Percentiles rank a stretch among this genome's conserved stretches.
Evolutionary conservation across 2,797 vertebrate species (phyloP).

Genomic region (Kryptolebias ocellatus): DNA sequence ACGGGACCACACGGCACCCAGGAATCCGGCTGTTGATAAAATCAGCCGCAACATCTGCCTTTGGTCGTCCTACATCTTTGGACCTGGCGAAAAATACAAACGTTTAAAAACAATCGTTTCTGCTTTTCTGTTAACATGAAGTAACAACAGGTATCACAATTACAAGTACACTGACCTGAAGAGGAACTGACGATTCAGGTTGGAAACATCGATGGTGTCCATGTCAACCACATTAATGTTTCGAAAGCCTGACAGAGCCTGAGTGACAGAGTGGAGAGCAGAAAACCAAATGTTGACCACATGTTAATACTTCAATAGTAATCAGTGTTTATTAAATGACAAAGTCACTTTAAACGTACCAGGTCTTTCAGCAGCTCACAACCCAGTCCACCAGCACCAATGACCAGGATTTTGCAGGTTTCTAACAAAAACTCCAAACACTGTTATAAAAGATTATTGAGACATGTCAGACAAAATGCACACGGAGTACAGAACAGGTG

Average conservation of each 20-base stretch:
- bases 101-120: background rate
- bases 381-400: constrained; percentile 94
- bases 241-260: constrained; percentile 90
- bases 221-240: constrained; percentile 94
- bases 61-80: constrained; percentile 91
- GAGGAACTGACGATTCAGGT: constrained; percentile 92
- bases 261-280: constrained; percentile 9
- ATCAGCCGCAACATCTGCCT: constrained; percentile 92
- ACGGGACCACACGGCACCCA: constrained; percentile 89
- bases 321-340: background rate
- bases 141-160: background rate
- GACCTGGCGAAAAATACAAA: constrained; percentile 72
- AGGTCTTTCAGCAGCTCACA: constrained; percentile 95
- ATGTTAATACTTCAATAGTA: background rate
- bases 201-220: constrained; percentile 95
- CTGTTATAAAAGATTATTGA: constrained; percentile 67
- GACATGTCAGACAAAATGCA: background rate
- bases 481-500: background rate
- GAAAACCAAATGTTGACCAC: background rate
- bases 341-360: constrained; percentile 74
- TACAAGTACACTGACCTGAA: constrained; percentile 85
- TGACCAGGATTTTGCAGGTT: constrained; percentile 92
- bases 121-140: background rate
- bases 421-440: constrained; percentile 90
- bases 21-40: constrained; percentile 90